Evolutionary conservation across 2,797 vertebrate species (phyloP).

Genomic region (Pipistrellus kuhlii): DNA sequence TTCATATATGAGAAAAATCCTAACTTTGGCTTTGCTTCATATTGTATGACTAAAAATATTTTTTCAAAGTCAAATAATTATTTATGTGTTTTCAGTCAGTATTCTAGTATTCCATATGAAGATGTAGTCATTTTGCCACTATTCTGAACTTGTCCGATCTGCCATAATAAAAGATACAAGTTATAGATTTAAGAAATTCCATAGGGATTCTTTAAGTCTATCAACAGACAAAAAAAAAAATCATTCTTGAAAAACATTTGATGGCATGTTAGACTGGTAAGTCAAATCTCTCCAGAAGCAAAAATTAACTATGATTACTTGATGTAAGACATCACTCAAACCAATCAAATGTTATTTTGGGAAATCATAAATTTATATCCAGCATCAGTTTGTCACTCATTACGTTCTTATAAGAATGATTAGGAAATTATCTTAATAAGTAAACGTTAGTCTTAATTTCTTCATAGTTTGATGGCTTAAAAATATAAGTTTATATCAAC

Average conservation of each 20-base stretch:
- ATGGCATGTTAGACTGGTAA: conserved; percentile 87
- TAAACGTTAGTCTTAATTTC: conserved; percentile 86
- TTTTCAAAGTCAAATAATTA: conserved; percentile 54
- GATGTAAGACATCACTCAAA: conserved; percentile 91
- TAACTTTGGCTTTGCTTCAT: conserved; percentile 55
- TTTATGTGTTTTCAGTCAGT: conserved; percentile 42
- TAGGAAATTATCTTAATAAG: conserved; percentile 91
- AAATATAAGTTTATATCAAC: conserved; percentile 84
- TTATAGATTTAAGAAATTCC: conserved; percentile 60
- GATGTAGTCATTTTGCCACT: neutral
- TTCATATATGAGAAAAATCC: neutral
- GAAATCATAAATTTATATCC: conserved; percentile 92
- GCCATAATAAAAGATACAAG: conserved; percentile 43
- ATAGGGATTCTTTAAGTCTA: conserved; percentile 64
- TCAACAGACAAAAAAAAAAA: conserved; percentile 82
- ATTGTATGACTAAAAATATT: conserved; percentile 30
- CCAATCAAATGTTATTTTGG: conserved; percentile 92
- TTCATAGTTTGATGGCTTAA: conserved; percentile 87
- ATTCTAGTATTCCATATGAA: conserved; percentile 33
- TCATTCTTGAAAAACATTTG: conserved; percentile 82
- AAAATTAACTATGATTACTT: conserved; percentile 90
- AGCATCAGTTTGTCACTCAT: conserved; percentile 91
- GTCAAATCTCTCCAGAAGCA: conserved; percentile 87
- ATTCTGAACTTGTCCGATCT: conserved; percentile 52
- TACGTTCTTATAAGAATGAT: conserved; percentile 90